These are phyloP conservation scores for Echeneis naucrates DNA, from an alignment of 2,797 vertebrate species.

Conservation along the genomic window DNA sequence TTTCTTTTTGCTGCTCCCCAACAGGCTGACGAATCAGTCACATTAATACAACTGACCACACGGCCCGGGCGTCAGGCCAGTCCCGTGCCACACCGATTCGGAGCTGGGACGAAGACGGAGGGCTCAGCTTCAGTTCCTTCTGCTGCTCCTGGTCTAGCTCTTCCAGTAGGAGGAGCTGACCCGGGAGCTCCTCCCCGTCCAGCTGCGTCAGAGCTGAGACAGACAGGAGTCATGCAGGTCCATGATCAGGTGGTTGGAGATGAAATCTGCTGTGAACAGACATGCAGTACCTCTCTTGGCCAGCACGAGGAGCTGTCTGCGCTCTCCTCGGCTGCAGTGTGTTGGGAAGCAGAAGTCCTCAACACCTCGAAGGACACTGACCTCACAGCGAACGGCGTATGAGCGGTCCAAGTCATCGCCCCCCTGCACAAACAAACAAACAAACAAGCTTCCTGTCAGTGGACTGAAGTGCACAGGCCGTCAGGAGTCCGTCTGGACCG, in stretches of 20 bases:
- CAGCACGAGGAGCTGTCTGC: conserved; percentile 74
- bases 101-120: conserved; percentile 38
- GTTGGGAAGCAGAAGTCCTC: conserved; percentile 81
- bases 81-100: conserved; percentile 56
- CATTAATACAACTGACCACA: conserved; percentile 49
- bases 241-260: neutral
- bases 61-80: conserved; percentile 61
- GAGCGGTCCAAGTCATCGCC: conserved; percentile 59
- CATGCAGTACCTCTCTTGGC: conserved; percentile 73
- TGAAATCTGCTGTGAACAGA: neutral
- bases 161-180: conserved; percentile 42
- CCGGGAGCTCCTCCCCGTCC: conserved; percentile 27
- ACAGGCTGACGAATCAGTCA: neutral
- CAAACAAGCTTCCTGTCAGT: neutral
- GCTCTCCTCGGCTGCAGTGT: conserved; percentile 84
- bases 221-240: neutral
- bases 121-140: conserved; percentile 26
- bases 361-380: conserved; percentile 68
- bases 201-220: conserved; percentile 54
- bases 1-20: neutral
- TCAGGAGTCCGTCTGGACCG: too few species aligned
- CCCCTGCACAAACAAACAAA: conserved; percentile 37
- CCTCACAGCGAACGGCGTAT: conserved; percentile 70
- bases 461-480: too few species aligned
- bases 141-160: conserved; percentile 48